Conservation (phyloP, 1,140 invertebrate genomes). For the Tenebrio molitor region DNA sequence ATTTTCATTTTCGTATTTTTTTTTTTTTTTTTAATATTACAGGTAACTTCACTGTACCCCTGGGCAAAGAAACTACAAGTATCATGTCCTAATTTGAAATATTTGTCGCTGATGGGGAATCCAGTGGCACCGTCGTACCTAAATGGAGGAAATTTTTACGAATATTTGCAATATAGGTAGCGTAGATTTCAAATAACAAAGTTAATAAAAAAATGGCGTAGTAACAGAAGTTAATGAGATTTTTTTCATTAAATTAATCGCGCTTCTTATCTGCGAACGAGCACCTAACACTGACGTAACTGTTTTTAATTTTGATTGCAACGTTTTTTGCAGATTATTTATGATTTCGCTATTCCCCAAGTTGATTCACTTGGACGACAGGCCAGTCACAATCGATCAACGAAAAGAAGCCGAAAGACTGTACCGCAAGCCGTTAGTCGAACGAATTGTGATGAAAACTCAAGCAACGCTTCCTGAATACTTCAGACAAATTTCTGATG, state of each 20-base stretch:
- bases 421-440: slow-evolving; percentile 73
- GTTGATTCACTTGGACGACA: slow-evolving; percentile 77
- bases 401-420: slow-evolving; percentile 72
- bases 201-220: slow-evolving; percentile 6
- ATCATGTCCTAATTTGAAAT: slow-evolving; percentile 76
- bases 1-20: slow-evolving; percentile 4
- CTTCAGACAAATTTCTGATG: slow-evolving; percentile 53
- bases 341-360: slow-evolving; percentile 78
- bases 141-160: slow-evolving; percentile 80
- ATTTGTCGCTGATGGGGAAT: slow-evolving; percentile 85
- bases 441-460: slow-evolving; percentile 61
- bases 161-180: slow-evolving; percentile 86
- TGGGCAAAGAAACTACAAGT: slow-evolving; percentile 77
- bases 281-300: no score
- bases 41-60: slow-evolving; percentile 76
- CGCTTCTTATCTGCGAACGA: no score
- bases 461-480: slow-evolving; percentile 50
- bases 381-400: slow-evolving; percentile 74
- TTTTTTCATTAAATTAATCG: no score
- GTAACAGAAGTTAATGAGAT: no score
- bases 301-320: no score
- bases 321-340: slow-evolving; percentile 71
- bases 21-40: not conserved
- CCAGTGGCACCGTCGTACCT: slow-evolving; percentile 81
- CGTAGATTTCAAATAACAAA: no score